phyloP scores from a whole-genome alignment of 2,113 vertebrate species.

The Pelecanoides urinatrix region DNA sequence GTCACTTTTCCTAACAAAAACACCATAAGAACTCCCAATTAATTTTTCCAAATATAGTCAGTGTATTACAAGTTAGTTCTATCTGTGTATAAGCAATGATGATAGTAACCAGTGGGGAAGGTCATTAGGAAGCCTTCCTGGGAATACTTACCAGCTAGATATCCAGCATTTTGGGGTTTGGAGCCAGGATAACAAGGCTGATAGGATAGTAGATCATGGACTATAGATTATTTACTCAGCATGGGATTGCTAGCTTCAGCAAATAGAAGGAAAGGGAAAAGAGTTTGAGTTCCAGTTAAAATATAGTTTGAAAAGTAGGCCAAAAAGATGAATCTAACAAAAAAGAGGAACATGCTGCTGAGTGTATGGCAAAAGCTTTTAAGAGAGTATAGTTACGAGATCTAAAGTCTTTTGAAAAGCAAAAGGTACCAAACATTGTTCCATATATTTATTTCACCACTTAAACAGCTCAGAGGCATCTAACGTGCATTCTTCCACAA shows the following conservation, averaged over 20 bases:
- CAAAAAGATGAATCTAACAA: constrained; percentile 65
- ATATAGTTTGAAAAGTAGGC: constrained; percentile 68
- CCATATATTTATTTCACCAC: constrained; percentile 13
- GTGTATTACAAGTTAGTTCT: constrained; percentile 52
- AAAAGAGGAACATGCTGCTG: constrained; percentile 27
- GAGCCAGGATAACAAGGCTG: constrained; percentile 71
- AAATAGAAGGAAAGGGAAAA: constrained; percentile 50
- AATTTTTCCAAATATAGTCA: constrained; percentile 79
- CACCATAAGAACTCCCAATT: constrained; percentile 76
- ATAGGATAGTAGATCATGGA: constrained; percentile 66
- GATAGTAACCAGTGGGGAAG: constrained; percentile 63
- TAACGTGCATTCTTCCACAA: constrained; percentile 19
- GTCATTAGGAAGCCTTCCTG: constrained; percentile 68
- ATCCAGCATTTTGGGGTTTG: constrained; percentile 51
- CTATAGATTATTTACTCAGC: constrained; percentile 77
- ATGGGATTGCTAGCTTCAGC: constrained; percentile 64
- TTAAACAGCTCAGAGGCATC: background rate
- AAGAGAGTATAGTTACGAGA: background rate
- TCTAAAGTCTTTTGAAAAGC: constrained; percentile 59
- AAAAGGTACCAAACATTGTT: constrained; percentile 48
- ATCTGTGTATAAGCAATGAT: constrained; percentile 55
- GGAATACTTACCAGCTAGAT: constrained; percentile 67
- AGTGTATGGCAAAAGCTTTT: constrained; percentile 27
- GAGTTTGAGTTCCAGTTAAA: constrained; percentile 67
- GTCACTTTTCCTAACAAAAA: constrained; percentile 76